A percentile compares a stretch with the other conserved stretches of the same genome.
Evolutionary conservation across 2,888 invertebrate genomes (phyloP).

Genomic region (Oscheius myriophilus): DNA sequence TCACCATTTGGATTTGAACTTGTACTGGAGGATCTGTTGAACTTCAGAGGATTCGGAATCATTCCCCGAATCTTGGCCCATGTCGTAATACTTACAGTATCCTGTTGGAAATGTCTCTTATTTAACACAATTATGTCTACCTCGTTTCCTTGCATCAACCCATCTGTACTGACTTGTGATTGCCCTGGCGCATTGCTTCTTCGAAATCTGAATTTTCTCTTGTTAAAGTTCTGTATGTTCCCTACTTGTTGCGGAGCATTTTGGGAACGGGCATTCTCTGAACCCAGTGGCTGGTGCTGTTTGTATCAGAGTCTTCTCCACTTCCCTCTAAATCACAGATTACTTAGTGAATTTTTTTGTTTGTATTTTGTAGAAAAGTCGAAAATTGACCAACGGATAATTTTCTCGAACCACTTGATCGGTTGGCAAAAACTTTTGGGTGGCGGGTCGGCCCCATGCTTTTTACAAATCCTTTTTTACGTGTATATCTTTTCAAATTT

Average conservation of each 20-base stretch:
- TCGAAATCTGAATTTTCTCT: constrained; percentile 13
- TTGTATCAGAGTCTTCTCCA: constrained; percentile 34
- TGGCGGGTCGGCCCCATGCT: too few relatives aligned
- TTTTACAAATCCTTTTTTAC: too few relatives aligned
- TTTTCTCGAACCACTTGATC: too few relatives aligned
- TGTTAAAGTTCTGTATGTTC: not conserved
- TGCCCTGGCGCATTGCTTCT: not conserved
- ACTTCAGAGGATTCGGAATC: constrained; percentile 32
- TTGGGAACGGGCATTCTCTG: constrained; percentile 30
- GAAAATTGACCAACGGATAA: too few relatives aligned
- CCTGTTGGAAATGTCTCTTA: constrained; percentile 9
- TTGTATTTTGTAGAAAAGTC: too few relatives aligned
- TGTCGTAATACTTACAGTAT: constrained; percentile 2
- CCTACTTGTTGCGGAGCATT: constrained; percentile 26
- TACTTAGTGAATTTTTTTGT: too few relatives aligned
- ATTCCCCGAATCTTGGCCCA: constrained; percentile 22
- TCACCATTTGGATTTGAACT: constrained; percentile 19
- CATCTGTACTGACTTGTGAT: constrained; percentile 10
- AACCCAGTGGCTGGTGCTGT: constrained; percentile 34
- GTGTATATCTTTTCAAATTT: too few relatives aligned
- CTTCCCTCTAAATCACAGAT: constrained; percentile 21
- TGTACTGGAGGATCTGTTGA: constrained; percentile 25
- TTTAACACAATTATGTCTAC: not conserved
- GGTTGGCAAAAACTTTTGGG: too few relatives aligned
- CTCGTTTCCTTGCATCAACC: not conserved